Base-by-base conservation (phyloP, 2,797 vertebrate species). In the Gymnopithys bicolor region DNA sequence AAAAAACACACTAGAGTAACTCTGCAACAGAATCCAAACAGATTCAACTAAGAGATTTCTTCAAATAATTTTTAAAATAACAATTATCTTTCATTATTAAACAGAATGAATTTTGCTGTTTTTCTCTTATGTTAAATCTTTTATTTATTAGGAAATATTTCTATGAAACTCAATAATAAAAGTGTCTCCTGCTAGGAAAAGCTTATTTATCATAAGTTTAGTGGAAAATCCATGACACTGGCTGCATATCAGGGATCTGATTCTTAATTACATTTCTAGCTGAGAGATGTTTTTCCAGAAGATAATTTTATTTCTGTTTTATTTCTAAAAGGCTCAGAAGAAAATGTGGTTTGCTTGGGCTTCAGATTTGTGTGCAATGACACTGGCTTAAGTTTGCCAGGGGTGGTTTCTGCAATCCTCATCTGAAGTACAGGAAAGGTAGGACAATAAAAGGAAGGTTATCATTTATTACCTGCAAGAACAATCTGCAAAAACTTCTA, bases 221-320 rank as follows among this genome's bases (percentile, higher is more conserved):
- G 59, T 19, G 8, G 48, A 74, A 94, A 92, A 93, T 74, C 33
- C 12, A 0, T 64, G 56, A 85, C 52, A 59, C 7, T 27, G 41
- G 41, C 43, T 70, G 41, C 32, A 4, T 53, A 52, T 43, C 39
- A 91, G 48, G 32, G 19, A 84, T 55, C 27, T 52, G 67, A 69
- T 55, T 81, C 71, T 82, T 93, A 87, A 73, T 91, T 88, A 63
- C 21, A 59, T 82, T 93, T 84, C 66, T 88, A 75, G 66, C 53
- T 41, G 63, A 86, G 24, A 84, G 39, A 69, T 56, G 18, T 6
- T 78, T 7, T 56, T 77, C 62, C 12, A 48, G 37, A 56, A 67
- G 5, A 46, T 32, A 5, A 17, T 51, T 74, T 85, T 23, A 35
- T 74, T 80, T 18, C 27, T 60, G 5, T 49, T 43, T 67, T 37